Evolutionary conservation across 2,888 invertebrate genomes (phyloP).

Genomic region (Thera obeliscata): DNA sequence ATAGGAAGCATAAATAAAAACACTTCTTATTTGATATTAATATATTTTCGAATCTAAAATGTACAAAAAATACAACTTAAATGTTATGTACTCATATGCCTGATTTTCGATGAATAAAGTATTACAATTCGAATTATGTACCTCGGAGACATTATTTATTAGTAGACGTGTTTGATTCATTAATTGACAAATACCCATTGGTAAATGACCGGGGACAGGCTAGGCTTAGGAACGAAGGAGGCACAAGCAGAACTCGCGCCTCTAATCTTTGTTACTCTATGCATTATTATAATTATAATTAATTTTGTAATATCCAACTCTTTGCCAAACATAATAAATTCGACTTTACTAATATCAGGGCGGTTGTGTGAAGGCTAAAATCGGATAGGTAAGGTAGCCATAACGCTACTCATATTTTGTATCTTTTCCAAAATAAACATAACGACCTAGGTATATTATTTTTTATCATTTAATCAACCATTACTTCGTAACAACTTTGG

Average conservation of each 20-base stretch:
- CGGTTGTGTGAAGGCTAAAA: constrained; percentile 78
- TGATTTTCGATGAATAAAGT: constrained; percentile 74
- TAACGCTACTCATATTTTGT: constrained; percentile 67
- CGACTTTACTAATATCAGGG: constrained; percentile 80
- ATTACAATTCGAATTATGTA: constrained; percentile 61
- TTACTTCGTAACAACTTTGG: constrained; percentile 86
- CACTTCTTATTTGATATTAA: constrained; percentile 83
- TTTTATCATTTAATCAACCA: constrained; percentile 83
- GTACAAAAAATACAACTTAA: constrained; percentile 90
- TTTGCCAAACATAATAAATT: constrained; percentile 77
- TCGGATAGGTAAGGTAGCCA: constrained; percentile 59
- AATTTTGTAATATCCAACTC: constrained; percentile 52
- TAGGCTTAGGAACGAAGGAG: constrained; percentile 76
- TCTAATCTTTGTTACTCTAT: constrained; percentile 52
- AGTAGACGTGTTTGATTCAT: constrained; percentile 65
- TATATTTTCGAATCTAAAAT: constrained; percentile 90
- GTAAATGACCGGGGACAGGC: constrained; percentile 69
- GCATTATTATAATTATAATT: constrained; percentile 46
- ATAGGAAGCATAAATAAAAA: constrained; percentile 44
- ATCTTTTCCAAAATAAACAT: constrained; percentile 79
- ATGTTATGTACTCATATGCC: constrained; percentile 86
- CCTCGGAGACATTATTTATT: constrained; percentile 64
- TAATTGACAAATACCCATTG: constrained; percentile 78
- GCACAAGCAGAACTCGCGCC: constrained; percentile 61
- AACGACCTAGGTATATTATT: constrained; percentile 76